These are phyloP conservation scores for Larimichthys polyactis DNA, from an alignment of 2,113 vertebrate genomes.

Conservation along the genomic window DNA sequence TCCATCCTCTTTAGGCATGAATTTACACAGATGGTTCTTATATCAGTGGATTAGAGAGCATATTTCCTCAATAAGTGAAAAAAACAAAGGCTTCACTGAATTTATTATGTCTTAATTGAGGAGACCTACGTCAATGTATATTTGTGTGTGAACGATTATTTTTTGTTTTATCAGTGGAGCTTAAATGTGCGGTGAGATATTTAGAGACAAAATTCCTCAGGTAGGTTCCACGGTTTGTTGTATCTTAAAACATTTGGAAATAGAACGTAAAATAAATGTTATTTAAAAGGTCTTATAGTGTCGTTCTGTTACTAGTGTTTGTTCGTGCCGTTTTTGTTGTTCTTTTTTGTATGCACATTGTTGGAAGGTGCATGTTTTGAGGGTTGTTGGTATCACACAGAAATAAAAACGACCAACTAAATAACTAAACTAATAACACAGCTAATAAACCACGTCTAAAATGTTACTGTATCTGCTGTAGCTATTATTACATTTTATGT, in stretches of 20 bases:
- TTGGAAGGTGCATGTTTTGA: background rate
- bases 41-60: conserved; percentile 80
- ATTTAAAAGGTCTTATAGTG: background rate
- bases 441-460: too few relatives aligned
- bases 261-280: background rate
- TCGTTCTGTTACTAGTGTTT: background rate
- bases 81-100: conserved; percentile 75
- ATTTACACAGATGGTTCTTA: conserved; percentile 87
- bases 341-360: background rate
- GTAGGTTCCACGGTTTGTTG: conserved; percentile 16
- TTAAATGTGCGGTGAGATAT: conserved; percentile 44
- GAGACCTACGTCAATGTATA: conserved; percentile 78
- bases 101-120: conserved; percentile 84
- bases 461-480: background rate
- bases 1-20: conserved; percentile 72
- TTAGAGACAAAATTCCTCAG: conserved; percentile 56
- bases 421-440: background rate
- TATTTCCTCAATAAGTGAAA: conserved; percentile 80
- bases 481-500: background rate
- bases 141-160: conserved; percentile 69
- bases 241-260: background rate
- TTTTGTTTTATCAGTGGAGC: conserved; percentile 47
- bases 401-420: too few relatives aligned
- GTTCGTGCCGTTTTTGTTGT: background rate
- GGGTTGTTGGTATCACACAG: background rate